phyloP scores from a whole-genome alignment of 2,113 vertebrate genomes.

The Oenanthe oenanthe region DNA sequence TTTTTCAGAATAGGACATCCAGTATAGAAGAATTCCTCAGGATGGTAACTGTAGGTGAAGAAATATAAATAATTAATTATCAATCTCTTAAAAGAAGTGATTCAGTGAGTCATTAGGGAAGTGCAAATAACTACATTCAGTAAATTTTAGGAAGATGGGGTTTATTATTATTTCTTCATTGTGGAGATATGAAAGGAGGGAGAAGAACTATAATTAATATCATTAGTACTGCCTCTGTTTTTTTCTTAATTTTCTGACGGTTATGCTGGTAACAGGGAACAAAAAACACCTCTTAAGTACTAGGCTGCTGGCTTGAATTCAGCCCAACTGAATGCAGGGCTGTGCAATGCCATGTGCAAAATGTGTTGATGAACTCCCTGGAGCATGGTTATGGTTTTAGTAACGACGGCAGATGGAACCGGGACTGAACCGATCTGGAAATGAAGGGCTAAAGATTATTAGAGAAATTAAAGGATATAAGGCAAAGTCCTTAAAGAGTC shows the following conservation, averaged over 20 bases:
- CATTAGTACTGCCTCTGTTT: not conserved
- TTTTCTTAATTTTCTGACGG: not conserved
- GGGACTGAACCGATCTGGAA: not conserved
- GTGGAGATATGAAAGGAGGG: not conserved
- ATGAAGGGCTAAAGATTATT: not conserved
- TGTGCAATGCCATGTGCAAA: not conserved
- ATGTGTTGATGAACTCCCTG: not conserved
- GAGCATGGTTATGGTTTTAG: not conserved
- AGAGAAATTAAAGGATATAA: not conserved
- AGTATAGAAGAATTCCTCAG: not conserved
- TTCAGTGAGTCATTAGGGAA: not conserved
- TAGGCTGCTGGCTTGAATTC: not conserved
- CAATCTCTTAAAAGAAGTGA: not conserved
- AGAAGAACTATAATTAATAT: constrained; percentile 28
- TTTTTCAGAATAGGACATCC: not conserved
- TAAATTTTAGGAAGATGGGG: not conserved
- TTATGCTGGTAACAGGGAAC: not conserved
- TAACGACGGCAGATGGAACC: not conserved
- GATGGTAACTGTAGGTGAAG: not conserved
- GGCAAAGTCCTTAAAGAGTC: not conserved
- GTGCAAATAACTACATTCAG: constrained; percentile 11
- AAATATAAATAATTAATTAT: not conserved
- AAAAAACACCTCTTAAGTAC: not conserved
- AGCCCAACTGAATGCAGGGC: not conserved
- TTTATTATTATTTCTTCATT: constrained; percentile 25